Evolutionary conservation across 1,140 invertebrate genomes (phyloP), one percentile per base, ranked within the genome.

Genomic region (Phocides pigmalion): DNA sequence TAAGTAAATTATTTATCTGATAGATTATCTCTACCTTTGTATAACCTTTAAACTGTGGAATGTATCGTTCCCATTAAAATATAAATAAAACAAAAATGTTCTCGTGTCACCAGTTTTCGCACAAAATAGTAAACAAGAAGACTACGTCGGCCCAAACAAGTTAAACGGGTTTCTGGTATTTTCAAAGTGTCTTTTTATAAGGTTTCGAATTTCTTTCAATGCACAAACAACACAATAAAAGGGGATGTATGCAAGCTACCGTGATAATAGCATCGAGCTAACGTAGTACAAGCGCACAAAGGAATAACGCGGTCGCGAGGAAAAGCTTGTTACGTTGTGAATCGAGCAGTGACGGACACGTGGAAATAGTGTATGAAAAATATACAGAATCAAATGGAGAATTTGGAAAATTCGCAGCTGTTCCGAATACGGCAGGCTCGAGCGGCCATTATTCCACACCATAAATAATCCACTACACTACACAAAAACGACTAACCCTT

Each of bases 401-500:
- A 37, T 75, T 77, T 49, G 68, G 68, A 74, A 74, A 75, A 54
- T 68, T 68, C 74, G 68, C 82, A 87, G 81, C 82, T 87, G 82
- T 82, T 62, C 72, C 59, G 62, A 62, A 82, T 76, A 79, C 72
- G 72, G 70, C 64, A 73, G 67, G 62, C 72, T 47, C 70, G 65
- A 74, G 74, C 72, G 70, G 65, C 82, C 83, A 87, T 87, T 86
- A 88, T 90, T 85, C 79, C 84, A 78, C 74, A 79, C 74, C 83
- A 85, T 90, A 89, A 89, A 89, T 87, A 88, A 86, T 84, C 72
- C 72, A 79, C 72, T 72, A 59, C 66, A 79, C 74, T 79, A 78
- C 77, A 87, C 82, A 88, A 89, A 82, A 88, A 85, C 78, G 79
- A 70, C 79, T 79, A 87, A 89, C 87, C 87, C 85, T 86, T 90